Percentiles rank a stretch among this genome's conserved stretches.
These are phyloP conservation scores for Chaunax sp. DNA, from an alignment of 2,797 vertebrate genomes.

Conservation along the genomic window DNA sequence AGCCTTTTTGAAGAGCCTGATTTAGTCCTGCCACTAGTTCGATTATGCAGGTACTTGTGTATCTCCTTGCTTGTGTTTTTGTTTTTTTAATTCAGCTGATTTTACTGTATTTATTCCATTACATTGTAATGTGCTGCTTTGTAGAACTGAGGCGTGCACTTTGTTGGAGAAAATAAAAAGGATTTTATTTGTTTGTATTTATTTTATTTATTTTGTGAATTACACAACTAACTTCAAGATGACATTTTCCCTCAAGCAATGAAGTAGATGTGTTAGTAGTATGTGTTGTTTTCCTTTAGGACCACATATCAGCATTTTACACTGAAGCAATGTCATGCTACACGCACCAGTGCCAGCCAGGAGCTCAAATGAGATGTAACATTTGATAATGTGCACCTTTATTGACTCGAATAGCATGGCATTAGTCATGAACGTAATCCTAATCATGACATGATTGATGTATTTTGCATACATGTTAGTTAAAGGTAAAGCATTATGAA, in stretches of 20 bases:
- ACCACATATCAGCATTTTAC: slow-evolving; percentile 4
- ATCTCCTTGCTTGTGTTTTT: slow-evolving; percentile 84
- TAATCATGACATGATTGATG: slow-evolving; percentile 70
- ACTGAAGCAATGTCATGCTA: slow-evolving; percentile 33
- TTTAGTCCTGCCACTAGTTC: slow-evolving; percentile 82
- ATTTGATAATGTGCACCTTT: slow-evolving; percentile 72
- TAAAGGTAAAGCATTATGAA: slow-evolving; percentile 64
- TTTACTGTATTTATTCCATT: slow-evolving; percentile 94
- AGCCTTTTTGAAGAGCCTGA: slow-evolving; percentile 73
- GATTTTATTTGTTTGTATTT: slow-evolving; percentile 85
- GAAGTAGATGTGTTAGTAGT: background rate
- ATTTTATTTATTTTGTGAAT: slow-evolving; percentile 76
- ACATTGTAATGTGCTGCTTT: slow-evolving; percentile 92
- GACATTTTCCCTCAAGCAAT: slow-evolving; percentile 1
- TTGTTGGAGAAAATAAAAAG: slow-evolving; percentile 87
- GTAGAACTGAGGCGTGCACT: slow-evolving; percentile 90
- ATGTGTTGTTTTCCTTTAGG: slow-evolving; percentile 19
- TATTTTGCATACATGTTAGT: slow-evolving; percentile 69
- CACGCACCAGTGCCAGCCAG: slow-evolving; percentile 36
- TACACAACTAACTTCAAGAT: slow-evolving; percentile 22
- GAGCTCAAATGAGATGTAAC: slow-evolving; percentile 38
- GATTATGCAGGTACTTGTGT: slow-evolving; percentile 83
- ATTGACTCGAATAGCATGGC: slow-evolving; percentile 76
- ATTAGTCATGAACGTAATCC: slow-evolving; percentile 65
- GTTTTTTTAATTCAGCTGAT: slow-evolving; percentile 77